Base-by-base conservation (phyloP, 2,113 vertebrate genomes). In the Panthera uncia region DNA sequence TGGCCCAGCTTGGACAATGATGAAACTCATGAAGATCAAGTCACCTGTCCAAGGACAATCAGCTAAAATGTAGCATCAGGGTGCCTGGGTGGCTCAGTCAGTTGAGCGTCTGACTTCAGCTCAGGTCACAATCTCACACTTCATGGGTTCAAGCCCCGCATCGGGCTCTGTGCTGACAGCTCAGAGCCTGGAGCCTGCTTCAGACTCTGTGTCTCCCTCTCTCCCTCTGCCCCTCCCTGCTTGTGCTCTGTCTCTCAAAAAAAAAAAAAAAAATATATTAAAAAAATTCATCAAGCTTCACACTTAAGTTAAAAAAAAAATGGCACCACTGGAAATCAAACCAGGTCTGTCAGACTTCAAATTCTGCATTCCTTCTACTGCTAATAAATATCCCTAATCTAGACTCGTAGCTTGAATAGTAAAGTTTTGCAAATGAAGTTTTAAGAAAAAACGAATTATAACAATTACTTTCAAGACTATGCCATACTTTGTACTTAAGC, bases 361-460 rank as follows among this genome's bases (percentile, higher is more conserved):
- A 50, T 13, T 68, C 61, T 74, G 29, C 27, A 19, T 57, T 50
- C 55, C 63, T 65, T 16, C 29, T 6, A 3, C 27, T 9, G 16
- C 15, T 55, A 4, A 69, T 89, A 81, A 87, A 48, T 68, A 68
- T n/a, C 69, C 41, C 45, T 69, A 31, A 96, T 90, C 33, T 88
- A 10, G n/a, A 95, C 69, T n/a, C 38, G 41, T 38, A 83, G 55
- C 45, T 38, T 38, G 41, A 89, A 69, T 31, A 38, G 63, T 83
- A 36, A 83, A 55, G 14, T 84, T 92, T 85, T 38, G 4, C 36
- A 96, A 98, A 97, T 95, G 45, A 81, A 89, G 36, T 74, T 31
- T 96, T 36, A 81, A 91, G 80, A 29, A 80, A 90, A 95, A 93
- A 57, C 63, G 15, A 97, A 84, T 80, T 92, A 57, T 25, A 48